Conservation (phyloP, 35 echinoderm and acorn worm genomes). For the Strongylocentrotus purpuratus region DNA sequence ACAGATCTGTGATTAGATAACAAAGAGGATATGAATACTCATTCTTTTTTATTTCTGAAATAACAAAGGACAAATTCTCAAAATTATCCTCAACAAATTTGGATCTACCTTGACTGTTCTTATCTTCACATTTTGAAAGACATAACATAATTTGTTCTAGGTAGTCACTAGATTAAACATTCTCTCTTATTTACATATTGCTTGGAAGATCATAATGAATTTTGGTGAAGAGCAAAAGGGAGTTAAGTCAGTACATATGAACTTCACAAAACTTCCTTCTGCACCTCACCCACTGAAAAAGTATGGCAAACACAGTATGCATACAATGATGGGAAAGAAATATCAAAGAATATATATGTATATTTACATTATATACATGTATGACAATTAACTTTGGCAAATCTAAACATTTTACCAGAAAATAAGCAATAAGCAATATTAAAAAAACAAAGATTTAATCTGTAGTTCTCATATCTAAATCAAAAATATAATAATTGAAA, state of each 20-base stretch:
- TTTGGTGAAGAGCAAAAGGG: not conserved
- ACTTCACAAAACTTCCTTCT: not conserved
- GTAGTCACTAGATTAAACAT: not conserved
- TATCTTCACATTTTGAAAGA: not conserved
- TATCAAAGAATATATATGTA: not conserved
- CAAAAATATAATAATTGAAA: too few species aligned
- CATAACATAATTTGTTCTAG: not conserved
- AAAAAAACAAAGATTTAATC: too few species aligned
- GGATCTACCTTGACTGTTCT: not conserved
- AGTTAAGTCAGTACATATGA: not conserved
- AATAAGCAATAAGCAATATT: not conserved
- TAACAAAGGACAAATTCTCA: not conserved
- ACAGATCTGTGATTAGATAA: not conserved
- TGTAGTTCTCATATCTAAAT: too few species aligned
- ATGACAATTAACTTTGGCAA: not conserved
- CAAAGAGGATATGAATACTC: not conserved
- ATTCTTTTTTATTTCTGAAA: not conserved
- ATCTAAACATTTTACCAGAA: not conserved
- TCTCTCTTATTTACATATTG: slow-evolving; percentile 13
- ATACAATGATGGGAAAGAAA: not conserved
- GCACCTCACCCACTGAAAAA: not conserved
- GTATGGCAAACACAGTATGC: not conserved
- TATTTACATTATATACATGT: not conserved
- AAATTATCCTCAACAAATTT: not conserved
- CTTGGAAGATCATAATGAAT: not conserved